Percentiles rank a stretch among this genome's conserved stretches.
Evolutionary conservation across 2,797 vertebrate genomes (phyloP).

Genomic region (Pseudomugil tenellus): DNA sequence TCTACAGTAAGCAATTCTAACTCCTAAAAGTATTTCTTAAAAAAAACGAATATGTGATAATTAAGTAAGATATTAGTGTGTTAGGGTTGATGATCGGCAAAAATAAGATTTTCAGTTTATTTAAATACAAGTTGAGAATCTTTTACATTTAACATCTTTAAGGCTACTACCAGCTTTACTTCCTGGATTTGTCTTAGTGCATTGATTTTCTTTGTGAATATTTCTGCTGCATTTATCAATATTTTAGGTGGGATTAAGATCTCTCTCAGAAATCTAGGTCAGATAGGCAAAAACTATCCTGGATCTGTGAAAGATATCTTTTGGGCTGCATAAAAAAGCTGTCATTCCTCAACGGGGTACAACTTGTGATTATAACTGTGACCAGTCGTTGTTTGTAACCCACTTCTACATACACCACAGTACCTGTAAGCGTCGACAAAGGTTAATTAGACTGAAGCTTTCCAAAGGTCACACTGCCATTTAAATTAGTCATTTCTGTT

Average conservation of each 20-base stretch:
- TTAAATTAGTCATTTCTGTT: conserved; percentile 82
- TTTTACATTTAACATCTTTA: background rate
- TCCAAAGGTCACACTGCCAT: conserved; percentile 80
- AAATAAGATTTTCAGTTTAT: background rate
- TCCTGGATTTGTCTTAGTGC: background rate
- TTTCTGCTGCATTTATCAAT: background rate
- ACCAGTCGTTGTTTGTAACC: conserved; percentile 50
- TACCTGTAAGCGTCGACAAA: conserved; percentile 74
- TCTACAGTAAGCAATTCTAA: background rate
- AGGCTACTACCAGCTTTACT: background rate
- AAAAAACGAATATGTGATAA: too few species aligned
- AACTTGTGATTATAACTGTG: conserved; percentile 49
- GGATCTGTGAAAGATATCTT: background rate
- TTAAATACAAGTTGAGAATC: background rate
- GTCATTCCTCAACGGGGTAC: conserved; percentile 18
- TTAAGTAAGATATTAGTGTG: too few species aligned
- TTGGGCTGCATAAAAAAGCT: background rate
- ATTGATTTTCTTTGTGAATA: background rate
- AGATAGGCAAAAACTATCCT: background rate
- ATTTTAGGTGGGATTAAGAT: background rate
- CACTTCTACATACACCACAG: conserved; percentile 66
- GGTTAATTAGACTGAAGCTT: conserved; percentile 83
- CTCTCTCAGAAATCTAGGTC: background rate
- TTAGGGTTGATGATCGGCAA: background rate
- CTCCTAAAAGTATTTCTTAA: too few species aligned